Percentiles rank a stretch among this genome's conserved stretches.
phyloP scores from a whole-genome alignment of 2,113 vertebrate genomes.

The Aptenodytes forsteri region DNA sequence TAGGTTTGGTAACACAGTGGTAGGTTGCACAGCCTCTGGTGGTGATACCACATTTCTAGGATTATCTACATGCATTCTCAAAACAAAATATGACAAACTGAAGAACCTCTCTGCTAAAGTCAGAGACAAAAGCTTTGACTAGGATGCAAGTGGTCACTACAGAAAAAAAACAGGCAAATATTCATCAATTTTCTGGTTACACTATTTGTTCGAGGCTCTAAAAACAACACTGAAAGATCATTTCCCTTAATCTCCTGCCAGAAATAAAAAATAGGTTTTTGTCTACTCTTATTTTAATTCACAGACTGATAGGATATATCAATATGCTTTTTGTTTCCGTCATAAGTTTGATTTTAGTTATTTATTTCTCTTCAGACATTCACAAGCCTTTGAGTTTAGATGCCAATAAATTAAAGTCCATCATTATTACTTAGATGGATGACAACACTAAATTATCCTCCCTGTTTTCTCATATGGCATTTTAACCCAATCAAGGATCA shows the following conservation, averaged over 20 bases:
- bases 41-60: background rate
- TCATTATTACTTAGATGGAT: slow-evolving; percentile 3
- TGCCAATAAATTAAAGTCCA: background rate
- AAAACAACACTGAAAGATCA: background rate
- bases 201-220: background rate
- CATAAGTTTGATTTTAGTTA: background rate
- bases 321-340: background rate
- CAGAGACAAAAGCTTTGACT: background rate
- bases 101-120: background rate
- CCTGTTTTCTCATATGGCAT: background rate
- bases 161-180: background rate
- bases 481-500: slow-evolving; percentile 17
- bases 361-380: background rate
- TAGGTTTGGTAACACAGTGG: background rate
- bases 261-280: background rate
- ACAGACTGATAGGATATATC: background rate
- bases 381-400: background rate
- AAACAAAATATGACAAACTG: background rate
- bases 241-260: background rate
- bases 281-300: background rate
- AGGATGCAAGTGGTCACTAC: background rate
- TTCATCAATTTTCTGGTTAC: background rate
- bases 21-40: background rate
- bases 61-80: background rate
- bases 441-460: slow-evolving; percentile 3